Evolutionary conservation across 92 coral and sea anemone species (phyloP), one percentile per base, ranked within the genome.

Genomic region (Paramuricea clavata): DNA sequence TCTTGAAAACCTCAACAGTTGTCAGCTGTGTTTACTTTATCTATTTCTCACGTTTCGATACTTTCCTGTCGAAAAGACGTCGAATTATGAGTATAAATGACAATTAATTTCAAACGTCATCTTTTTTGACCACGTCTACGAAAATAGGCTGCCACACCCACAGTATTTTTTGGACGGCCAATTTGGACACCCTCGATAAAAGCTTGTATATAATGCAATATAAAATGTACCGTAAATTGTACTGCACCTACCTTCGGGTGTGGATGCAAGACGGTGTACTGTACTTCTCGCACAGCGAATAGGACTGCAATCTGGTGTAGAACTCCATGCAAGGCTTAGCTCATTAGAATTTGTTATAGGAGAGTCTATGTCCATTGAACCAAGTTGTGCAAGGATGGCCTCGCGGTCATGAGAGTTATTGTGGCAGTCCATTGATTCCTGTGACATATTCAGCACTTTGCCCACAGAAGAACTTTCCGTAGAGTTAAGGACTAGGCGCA

Each of bases 161-260:
- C 44, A 39, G 5, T 4, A 4, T 39, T 39, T 39, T 10, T 39
- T 39, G 44, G 5, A 39, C 10, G 44, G 4, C 44, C 10, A 4
- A 39, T 39, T 4, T 39, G 4, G 10, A 39, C 10, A 39, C 44
- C 4, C 44, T 39, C 44, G 5, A 39, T 39, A 10, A 39, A 10
- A 39, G 10, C 10, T 10, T 39, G 10, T 39, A 39, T 39, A 4
- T 39, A 70, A 70, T 17, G 76, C 9, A 67, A n/a, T n/a, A n/a
- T n/a, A n/a, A n/a, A n/a, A n/a, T n/a, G n/a, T n/a, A n/a, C n/a
- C n/a, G n/a, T n/a, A n/a, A n/a, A n/a, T n/a, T n/a, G n/a, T n/a
- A n/a, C n/a, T n/a, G n/a, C n/a, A 5, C 74, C 21, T 21, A 76
- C 82, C 82, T 76, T 49, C 82, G 4, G 82, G 82, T 25, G 82